Base-by-base conservation (phyloP, 2,888 invertebrate species). In the Empis livida region DNA sequence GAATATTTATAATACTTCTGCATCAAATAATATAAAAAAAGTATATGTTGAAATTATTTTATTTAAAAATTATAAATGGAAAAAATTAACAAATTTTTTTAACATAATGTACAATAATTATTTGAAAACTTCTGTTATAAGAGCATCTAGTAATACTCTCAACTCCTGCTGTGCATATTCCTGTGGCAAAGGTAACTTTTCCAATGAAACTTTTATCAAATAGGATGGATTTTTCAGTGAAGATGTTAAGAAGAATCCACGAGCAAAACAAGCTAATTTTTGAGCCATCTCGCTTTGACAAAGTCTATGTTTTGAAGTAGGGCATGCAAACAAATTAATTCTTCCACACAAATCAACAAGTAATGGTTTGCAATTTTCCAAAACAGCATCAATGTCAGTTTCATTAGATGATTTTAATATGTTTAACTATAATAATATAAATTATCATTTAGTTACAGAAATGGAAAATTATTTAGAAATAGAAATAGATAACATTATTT, bases 271-370 rank as follows among this genome's bases (percentile, higher is more conserved):
- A 10, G 66, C 64, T 13, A 70, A 51, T 44, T 62, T 63, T 49
- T 70, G 68, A 0, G 70, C 62, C 39, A 70, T 70, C 56, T 70
- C 70, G 55, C 67, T 69, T 53, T 70, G 70, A 44, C 70, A 70
- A 14, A 70, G 55, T 5, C 69, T 62, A 57, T 70, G 70, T 50
- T 70, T 70, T 13, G 68, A 54, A 11, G 70, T 70, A 16, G 70
- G 70, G 43, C 70, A 70, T 1, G 70, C 69, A 43, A 70, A 51
- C 10, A 65, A 55, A 54, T 63, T 65, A 10, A 70, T 70, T 13
- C 68, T 61, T 0, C 69, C 69, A 48, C 70, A 70, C 13, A 70
- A 57, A 41, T 70, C 69, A 32, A 65, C 65, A 10, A 70, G 57
- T 53, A 68, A 65, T 0, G 68, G 68, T 50, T 67, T 67, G 0